These are phyloP conservation scores for Clarias magur DNA, from an alignment of 2,113 vertebrate species.

Conservation along the genomic window DNA sequence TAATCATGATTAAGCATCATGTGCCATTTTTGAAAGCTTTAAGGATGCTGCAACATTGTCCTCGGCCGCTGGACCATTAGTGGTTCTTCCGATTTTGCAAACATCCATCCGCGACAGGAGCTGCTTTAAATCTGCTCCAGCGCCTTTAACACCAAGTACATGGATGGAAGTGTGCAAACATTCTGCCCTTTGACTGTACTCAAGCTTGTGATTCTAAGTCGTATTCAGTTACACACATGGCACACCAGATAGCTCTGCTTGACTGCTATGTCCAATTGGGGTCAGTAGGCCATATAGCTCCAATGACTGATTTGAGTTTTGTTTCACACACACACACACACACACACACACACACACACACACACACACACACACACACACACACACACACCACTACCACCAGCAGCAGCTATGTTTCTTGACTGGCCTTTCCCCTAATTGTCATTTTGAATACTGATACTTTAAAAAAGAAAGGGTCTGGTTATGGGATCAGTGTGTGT, in stretches of 20 bases:
- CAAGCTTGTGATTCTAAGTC: conserved; percentile 6
- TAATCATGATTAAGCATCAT: not conserved
- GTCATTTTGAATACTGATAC: conserved; percentile 30
- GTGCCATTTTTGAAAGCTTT: not conserved
- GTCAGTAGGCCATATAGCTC: conserved; percentile 45
- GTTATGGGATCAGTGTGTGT: conserved; percentile 62
- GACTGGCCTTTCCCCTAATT: conserved; percentile 45
- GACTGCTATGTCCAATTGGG: conserved; percentile 51
- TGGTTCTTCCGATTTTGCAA: not conserved
- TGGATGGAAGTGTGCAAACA: not conserved
- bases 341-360: conserved; percentile 19
- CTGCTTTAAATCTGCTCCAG: not conserved
- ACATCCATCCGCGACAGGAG: not conserved
- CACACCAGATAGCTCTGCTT: conserved; percentile 33
- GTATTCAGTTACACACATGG: conserved; percentile 19
- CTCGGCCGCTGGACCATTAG: not conserved
- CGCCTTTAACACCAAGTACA: not conserved
- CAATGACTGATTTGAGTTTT: conserved; percentile 30
- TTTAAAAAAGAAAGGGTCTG: conserved; percentile 41
- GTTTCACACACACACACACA: conserved; percentile 8
- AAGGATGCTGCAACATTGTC: not conserved
- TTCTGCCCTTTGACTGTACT: conserved; percentile 23
- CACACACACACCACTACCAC: not conserved
- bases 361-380: not conserved
- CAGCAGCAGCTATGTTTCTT: conserved; percentile 10